Evolutionary conservation across 2,113 vertebrate species (phyloP).

Genomic region (Variabilichromis moorii): DNA sequence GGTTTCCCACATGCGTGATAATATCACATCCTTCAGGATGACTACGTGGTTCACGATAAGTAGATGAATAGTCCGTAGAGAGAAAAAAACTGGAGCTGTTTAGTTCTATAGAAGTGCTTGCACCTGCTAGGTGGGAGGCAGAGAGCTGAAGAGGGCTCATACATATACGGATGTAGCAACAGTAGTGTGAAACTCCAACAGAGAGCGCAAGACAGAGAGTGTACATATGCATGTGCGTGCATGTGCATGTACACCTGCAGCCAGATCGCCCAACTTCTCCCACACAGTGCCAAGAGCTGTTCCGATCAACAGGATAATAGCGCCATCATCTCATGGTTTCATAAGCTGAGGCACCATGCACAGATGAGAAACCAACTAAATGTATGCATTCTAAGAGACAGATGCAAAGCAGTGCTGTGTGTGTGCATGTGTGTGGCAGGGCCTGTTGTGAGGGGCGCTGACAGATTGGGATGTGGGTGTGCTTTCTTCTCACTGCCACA

Average conservation of each 20-base stretch:
- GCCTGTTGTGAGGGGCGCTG: background rate
- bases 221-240: background rate
- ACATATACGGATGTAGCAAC: slow-evolving; percentile 17
- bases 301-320: slow-evolving; percentile 56
- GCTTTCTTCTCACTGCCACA: background rate
- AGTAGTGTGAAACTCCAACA: slow-evolving; percentile 17
- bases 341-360: slow-evolving; percentile 2
- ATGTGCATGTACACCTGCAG: background rate
- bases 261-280: slow-evolving; percentile 46
- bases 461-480: slow-evolving; percentile 11
- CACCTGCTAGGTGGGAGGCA: slow-evolving; percentile 57
- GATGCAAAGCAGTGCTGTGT: background rate
- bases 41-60: slow-evolving; percentile 9
- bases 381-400: slow-evolving; percentile 23
- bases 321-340: slow-evolving; percentile 39
- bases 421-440: background rate
- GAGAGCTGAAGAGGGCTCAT: slow-evolving; percentile 34
- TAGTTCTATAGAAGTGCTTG: slow-evolving; percentile 44
- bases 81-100: slow-evolving; percentile 24
- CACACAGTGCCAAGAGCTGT: slow-evolving; percentile 43
- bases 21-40: slow-evolving; percentile 19
- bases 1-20: background rate
- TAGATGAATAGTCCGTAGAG: slow-evolving; percentile 17
- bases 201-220: background rate
- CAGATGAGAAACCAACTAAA: slow-evolving; percentile 20